These are phyloP conservation scores for Mesochorus sp. DNA, from an alignment of 2,888 invertebrate genomes.

Conservation along the genomic window DNA sequence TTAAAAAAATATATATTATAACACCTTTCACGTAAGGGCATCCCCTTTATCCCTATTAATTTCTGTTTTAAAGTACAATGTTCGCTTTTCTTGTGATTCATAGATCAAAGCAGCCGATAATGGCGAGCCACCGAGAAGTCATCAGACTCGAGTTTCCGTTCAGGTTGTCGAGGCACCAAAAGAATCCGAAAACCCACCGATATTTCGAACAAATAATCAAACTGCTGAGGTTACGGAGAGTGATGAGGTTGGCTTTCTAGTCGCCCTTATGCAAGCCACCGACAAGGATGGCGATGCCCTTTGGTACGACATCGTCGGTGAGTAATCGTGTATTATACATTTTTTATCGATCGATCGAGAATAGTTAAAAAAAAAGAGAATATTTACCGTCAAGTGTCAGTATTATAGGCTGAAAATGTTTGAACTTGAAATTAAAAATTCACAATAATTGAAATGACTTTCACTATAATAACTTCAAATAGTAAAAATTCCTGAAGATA, in stretches of 20 bases:
- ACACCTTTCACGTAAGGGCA: too few species aligned
- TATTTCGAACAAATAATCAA: conserved; percentile 86
- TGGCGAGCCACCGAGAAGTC: conserved; percentile 88
- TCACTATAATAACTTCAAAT: too few species aligned
- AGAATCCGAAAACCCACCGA: conserved; percentile 85
- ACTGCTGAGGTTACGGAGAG: conserved; percentile 91
- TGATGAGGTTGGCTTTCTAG: conserved; percentile 93
- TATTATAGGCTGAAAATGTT: too few species aligned
- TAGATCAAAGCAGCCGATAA: conserved; percentile 93
- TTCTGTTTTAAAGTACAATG: too few species aligned
- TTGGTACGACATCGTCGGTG: conserved; percentile 95
- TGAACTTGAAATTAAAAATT: too few species aligned
- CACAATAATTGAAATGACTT: too few species aligned
- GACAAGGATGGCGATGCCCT: conserved; percentile 94
- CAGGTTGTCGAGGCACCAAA: conserved; percentile 85
- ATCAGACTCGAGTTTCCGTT: conserved; percentile 90
- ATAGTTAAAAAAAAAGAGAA: too few species aligned
- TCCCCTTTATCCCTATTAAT: too few species aligned
- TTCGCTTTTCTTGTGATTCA: conserved; percentile 20
- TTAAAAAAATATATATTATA: too few species aligned
- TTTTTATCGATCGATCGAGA: neutral
- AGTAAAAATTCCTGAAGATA: too few species aligned
- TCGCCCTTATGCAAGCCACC: conserved; percentile 91
- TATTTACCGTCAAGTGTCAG: too few species aligned
- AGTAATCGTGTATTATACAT: conserved; percentile 76